Conservation (phyloP, 2,888 invertebrate species). For the Prionchulus punctatus region DNA sequence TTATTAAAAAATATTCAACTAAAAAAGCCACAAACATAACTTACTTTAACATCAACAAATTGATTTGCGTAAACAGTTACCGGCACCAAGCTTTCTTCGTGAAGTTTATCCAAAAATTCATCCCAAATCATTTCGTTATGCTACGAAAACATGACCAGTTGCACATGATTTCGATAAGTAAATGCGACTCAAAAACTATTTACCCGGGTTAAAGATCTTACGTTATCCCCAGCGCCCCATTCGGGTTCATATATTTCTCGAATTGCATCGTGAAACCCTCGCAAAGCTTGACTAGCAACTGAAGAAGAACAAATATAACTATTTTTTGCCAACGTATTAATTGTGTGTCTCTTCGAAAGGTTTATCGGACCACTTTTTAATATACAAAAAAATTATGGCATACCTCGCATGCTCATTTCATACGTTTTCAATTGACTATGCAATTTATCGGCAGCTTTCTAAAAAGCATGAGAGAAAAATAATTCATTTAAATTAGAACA, state of each 20-base stretch:
- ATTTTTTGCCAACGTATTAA: no score
- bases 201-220: constrained; percentile 54
- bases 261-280: constrained; percentile 77
- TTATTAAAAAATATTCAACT: neutral
- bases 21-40: neutral
- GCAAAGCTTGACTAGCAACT: constrained; percentile 84
- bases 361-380: no score
- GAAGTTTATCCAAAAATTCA: neutral
- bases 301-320: constrained; percentile 27
- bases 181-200: neutral
- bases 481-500: neutral
- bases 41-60: no score
- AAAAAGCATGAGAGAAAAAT: neutral
- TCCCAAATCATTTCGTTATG: neutral
- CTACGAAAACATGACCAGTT: neutral
- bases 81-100: neutral
- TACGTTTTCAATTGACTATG: neutral
- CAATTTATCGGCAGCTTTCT: neutral
- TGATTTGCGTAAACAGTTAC: neutral
- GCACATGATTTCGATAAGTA: neutral
- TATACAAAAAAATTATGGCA: no score
- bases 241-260: constrained; percentile 85
- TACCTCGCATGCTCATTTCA: neutral
- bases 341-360: no score
- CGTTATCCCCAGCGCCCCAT: constrained; percentile 84